phyloP scores from a whole-genome alignment of 2,888 invertebrate species.

The Crossocerus cetratus region DNA sequence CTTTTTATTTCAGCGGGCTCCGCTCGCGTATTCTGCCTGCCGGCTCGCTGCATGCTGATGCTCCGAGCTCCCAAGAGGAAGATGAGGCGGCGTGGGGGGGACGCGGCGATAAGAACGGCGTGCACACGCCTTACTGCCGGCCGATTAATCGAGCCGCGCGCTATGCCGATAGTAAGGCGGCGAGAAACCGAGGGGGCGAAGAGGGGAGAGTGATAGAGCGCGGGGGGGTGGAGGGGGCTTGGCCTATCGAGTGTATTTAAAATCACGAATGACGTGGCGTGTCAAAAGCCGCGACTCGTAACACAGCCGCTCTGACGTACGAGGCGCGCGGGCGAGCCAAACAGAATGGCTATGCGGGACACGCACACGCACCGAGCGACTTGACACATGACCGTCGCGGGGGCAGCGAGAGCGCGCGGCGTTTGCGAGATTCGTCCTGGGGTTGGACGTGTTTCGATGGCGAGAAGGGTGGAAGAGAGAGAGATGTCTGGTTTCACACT shows the following conservation, averaged over 20 bases:
- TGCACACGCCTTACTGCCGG: background rate
- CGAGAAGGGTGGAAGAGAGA: background rate
- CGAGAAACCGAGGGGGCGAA: background rate
- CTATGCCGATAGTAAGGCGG: background rate
- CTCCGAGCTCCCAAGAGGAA: slow-evolving; percentile 20
- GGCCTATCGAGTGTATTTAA: slow-evolving; percentile 17
- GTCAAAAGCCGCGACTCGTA: slow-evolving; percentile 33
- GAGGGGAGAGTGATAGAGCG: background rate
- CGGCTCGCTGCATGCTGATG: too few species aligned
- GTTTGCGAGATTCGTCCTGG: background rate
- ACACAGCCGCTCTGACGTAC: slow-evolving; percentile 20
- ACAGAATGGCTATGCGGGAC: background rate
- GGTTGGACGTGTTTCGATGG: background rate
- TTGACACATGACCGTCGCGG: background rate
- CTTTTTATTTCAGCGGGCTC: slow-evolving; percentile 2
- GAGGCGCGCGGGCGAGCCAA: background rate
- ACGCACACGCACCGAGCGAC: background rate
- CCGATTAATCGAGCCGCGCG: background rate
- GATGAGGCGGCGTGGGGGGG: background rate
- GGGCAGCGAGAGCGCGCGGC: background rate
- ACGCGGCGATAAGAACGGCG: background rate
- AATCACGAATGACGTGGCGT: slow-evolving; percentile 40
- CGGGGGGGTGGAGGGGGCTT: background rate
- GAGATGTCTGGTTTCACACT: too few species aligned
- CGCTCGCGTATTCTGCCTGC: slow-evolving; percentile 27